Conservation (phyloP, 2,888 invertebrate species). For the Papilio protenor region DNA sequence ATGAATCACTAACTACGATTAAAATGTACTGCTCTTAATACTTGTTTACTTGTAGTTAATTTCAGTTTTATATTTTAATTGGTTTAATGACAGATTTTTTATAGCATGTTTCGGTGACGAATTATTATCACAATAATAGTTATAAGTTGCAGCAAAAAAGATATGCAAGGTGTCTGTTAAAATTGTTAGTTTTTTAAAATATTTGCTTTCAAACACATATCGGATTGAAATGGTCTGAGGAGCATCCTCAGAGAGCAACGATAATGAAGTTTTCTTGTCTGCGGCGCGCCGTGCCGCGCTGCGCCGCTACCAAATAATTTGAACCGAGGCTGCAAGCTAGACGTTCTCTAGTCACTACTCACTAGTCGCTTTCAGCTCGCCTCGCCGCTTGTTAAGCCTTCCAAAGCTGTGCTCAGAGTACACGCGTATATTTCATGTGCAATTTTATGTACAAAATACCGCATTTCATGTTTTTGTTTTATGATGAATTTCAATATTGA, state of each 20-base stretch:
- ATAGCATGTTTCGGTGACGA: not conserved
- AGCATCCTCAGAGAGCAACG: slow-evolving; percentile 53
- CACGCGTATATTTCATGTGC: slow-evolving; percentile 1
- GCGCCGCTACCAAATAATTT: slow-evolving; percentile 59
- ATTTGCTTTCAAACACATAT: not conserved
- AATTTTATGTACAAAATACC: not conserved
- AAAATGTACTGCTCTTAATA: slow-evolving; percentile 2
- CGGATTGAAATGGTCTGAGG: not conserved
- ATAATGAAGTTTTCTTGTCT: slow-evolving; percentile 64
- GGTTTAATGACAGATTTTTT: not conserved
- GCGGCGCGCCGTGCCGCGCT: slow-evolving; percentile 52
- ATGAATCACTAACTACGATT: slow-evolving; percentile 17
- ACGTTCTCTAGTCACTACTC: slow-evolving; percentile 53
- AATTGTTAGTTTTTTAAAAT: not conserved
- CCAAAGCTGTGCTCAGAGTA: slow-evolving; percentile 30
- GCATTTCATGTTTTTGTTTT: not conserved
- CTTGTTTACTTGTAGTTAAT: not conserved
- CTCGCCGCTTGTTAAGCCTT: slow-evolving; percentile 40
- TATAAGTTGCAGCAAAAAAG: not conserved
- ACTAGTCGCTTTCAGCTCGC: slow-evolving; percentile 55
- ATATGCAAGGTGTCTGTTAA: not conserved
- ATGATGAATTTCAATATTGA: not conserved
- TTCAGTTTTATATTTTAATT: not conserved
- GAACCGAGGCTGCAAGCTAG: slow-evolving; percentile 56
- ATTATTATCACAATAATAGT: not conserved